These are phyloP conservation scores for Maconellicoccus hirsutus DNA, from an alignment of 1,140 invertebrate genomes.

Conservation along the genomic window DNA sequence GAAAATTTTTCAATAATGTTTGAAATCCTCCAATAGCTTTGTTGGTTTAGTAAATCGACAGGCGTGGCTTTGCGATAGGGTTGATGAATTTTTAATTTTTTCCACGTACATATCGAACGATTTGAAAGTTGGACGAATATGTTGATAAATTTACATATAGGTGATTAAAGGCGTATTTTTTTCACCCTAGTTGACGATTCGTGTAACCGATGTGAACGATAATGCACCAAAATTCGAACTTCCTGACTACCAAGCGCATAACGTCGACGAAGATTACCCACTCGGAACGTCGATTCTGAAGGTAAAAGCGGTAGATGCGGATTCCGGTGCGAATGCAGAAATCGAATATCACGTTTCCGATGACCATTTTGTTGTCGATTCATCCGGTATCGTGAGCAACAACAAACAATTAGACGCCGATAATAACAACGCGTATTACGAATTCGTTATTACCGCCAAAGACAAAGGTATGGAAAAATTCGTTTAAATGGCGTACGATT, in stretches of 20 bases:
- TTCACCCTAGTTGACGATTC: conserved; percentile 59
- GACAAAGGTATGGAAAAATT: conserved; percentile 54
- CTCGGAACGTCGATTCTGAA: conserved; percentile 79
- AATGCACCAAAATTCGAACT: conserved; percentile 89
- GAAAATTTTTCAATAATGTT: too few relatives aligned
- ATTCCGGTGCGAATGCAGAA: conserved; percentile 85
- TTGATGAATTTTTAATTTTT: too few relatives aligned
- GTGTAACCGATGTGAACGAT: conserved; percentile 89
- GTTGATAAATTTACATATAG: too few relatives aligned
- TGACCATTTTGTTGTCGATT: conserved; percentile 85
- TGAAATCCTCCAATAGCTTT: too few relatives aligned
- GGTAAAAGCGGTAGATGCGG: conserved; percentile 84
- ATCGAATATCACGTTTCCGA: conserved; percentile 86
- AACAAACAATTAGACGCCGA: conserved; percentile 88
- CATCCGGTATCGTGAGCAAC: conserved; percentile 80
- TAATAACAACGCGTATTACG: conserved; percentile 92
- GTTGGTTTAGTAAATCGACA: too few relatives aligned
- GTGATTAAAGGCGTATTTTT: neutral
- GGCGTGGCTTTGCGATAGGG: too few relatives aligned
- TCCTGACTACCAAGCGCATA: conserved; percentile 89
- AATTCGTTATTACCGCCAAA: conserved; percentile 81
- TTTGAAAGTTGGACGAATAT: too few relatives aligned
- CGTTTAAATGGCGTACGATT: neutral
- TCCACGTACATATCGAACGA: too few relatives aligned
- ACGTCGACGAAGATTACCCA: conserved; percentile 85